These are phyloP conservation scores for Cinclus mexicanus DNA, from an alignment of 2,113 vertebrate species.

Conservation along the genomic window DNA sequence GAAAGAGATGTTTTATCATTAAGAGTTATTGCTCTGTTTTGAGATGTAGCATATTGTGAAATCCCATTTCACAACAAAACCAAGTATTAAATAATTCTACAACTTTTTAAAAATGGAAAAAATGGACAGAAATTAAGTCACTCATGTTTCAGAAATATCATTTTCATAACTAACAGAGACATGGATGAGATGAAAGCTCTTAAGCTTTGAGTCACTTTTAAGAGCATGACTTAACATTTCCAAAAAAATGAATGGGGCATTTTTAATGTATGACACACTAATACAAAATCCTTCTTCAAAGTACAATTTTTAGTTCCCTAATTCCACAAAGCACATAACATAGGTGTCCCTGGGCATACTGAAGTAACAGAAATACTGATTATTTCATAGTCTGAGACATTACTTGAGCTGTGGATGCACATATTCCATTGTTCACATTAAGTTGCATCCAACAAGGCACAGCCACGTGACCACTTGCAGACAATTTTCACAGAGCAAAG, in stretches of 20 bases:
- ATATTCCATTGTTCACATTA: background rate
- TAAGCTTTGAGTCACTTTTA: background rate
- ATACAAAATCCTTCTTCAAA: background rate
- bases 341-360: background rate
- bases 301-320: background rate
- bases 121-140: background rate
- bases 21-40: background rate
- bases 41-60: background rate
- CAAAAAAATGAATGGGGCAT: rapidly evolving
- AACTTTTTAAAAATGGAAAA: background rate
- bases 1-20: slow-evolving; percentile 48
- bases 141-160: background rate
- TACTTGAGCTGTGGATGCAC: background rate
- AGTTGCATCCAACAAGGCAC: rapidly evolving
- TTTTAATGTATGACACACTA: background rate
- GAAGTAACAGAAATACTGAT: background rate
- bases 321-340: background rate
- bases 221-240: background rate
- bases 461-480: background rate
- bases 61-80: background rate
- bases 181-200: background rate
- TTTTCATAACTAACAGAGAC: background rate
- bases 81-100: background rate
- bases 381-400: background rate
- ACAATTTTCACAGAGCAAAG: background rate